These are phyloP conservation scores for Coreius guichenoti DNA, from an alignment of 2,797 vertebrate genomes.

Conservation along the genomic window DNA sequence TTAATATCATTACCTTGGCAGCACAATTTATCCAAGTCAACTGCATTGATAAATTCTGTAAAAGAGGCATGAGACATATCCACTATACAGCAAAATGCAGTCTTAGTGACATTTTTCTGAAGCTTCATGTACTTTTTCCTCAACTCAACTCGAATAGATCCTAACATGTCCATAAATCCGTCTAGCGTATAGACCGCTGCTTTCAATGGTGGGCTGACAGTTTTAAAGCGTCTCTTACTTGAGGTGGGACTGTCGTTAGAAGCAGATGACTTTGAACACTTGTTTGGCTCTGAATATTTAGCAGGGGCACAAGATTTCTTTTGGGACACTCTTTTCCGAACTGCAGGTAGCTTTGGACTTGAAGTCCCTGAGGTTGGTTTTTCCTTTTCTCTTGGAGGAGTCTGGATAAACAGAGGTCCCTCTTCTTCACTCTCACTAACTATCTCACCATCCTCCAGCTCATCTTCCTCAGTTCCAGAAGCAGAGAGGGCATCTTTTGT, in stretches of 20 bases:
- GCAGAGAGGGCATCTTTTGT: constrained; percentile 63
- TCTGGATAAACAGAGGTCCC: constrained; percentile 55
- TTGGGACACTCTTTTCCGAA: constrained; percentile 58
- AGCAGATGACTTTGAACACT: not conserved
- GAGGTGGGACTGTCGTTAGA: constrained; percentile 68
- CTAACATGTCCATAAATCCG: constrained; percentile 90
- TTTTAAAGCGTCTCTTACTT: constrained; percentile 78
- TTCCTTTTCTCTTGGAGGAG: constrained; percentile 61
- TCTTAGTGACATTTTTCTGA: constrained; percentile 89
- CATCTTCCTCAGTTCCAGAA: constrained; percentile 75
- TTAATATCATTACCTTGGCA: constrained; percentile 80
- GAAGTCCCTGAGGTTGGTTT: constrained; percentile 61
- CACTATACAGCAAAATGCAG: constrained; percentile 90
- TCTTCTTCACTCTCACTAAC: constrained; percentile 86
- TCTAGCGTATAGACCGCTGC: constrained; percentile 79
- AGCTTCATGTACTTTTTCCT: constrained; percentile 98
- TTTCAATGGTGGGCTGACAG: constrained; percentile 71
- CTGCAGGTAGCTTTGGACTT: constrained; percentile 63
- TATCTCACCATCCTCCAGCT: constrained; percentile 95
- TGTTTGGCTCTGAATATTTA: constrained; percentile 42
- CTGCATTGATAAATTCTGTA: constrained; percentile 84
- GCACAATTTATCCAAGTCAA: constrained; percentile 84
- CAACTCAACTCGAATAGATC: constrained; percentile 84
- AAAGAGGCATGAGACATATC: constrained; percentile 90
- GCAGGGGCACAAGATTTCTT: constrained; percentile 50